Percentiles rank a stretch among this genome's conserved stretches.
phyloP scores from a whole-genome alignment of 2,797 vertebrate genomes.

The Xenopus petersii region DNA sequence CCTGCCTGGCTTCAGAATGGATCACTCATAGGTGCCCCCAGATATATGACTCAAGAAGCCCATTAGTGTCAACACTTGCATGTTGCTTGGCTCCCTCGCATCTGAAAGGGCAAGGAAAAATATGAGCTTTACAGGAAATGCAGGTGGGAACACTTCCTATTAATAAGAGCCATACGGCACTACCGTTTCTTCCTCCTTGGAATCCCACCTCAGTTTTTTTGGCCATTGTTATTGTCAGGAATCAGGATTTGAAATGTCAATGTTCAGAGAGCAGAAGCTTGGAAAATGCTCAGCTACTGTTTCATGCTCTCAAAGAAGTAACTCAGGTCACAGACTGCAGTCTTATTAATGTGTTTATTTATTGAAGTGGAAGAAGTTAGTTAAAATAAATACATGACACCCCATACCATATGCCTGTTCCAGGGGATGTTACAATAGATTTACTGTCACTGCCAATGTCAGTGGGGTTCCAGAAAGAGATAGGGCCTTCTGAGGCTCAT shows the following conservation, averaged over 20 bases:
- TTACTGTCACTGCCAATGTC: too few relatives aligned
- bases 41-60: slow-evolving; percentile 43
- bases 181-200: slow-evolving; percentile 13
- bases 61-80: slow-evolving; percentile 38
- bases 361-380: too few relatives aligned
- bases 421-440: too few relatives aligned
- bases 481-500: too few relatives aligned
- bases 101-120: slow-evolving; percentile 32
- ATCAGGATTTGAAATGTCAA: slow-evolving; percentile 15
- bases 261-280: not conserved
- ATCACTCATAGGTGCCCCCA: slow-evolving; percentile 34
- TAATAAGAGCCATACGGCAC: slow-evolving; percentile 40
- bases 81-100: slow-evolving; percentile 21
- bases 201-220: slow-evolving; percentile 9
- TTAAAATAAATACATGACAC: too few relatives aligned
- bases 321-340: too few relatives aligned
- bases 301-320: too few relatives aligned
- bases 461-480: too few relatives aligned
- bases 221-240: slow-evolving; percentile 11
- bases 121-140: slow-evolving; percentile 26
- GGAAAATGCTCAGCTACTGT: not conserved
- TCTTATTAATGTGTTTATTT: too few relatives aligned
- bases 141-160: slow-evolving; percentile 38
- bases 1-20: slow-evolving; percentile 37
- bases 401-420: too few relatives aligned